Evolutionary conservation across 2,797 vertebrate genomes (phyloP).

Genomic region (Hippoglossus hippoglossus): DNA sequence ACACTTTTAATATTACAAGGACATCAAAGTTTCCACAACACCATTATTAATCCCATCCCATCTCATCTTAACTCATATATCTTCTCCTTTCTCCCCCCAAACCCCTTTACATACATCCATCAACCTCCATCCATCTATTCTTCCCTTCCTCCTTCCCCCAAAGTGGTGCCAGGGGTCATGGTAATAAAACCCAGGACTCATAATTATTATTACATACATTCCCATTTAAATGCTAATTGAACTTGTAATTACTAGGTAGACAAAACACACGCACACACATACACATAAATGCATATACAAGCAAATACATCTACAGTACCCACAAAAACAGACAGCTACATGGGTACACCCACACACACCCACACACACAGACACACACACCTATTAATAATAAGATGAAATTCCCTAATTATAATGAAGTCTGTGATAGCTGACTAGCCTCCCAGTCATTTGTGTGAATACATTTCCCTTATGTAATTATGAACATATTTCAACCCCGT

Average conservation of each 20-base stretch:
- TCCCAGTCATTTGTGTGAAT: constrained; percentile 71
- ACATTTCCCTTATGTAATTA: constrained; percentile 77
- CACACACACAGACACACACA: constrained; percentile 27
- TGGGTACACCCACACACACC: constrained; percentile 1
- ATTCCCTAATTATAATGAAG: constrained; percentile 72
- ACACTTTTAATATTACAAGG: constrained; percentile 26
- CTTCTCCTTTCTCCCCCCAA: constrained; percentile 21
- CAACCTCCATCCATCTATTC: constrained; percentile 43
- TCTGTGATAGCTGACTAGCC: constrained; percentile 66
- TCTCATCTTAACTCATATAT: constrained; percentile 42
- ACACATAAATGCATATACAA: constrained; percentile 16
- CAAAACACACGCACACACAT: constrained; percentile 33
- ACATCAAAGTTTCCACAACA: constrained; percentile 23
- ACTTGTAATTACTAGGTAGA: constrained; percentile 64
- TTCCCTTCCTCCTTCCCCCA: constrained; percentile 38
- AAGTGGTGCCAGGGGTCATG: constrained; percentile 63
- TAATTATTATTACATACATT: constrained; percentile 73
- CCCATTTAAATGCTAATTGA: constrained; percentile 73
- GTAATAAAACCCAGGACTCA: constrained; percentile 59
- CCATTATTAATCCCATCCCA: constrained; percentile 46
- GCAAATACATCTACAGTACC: constrained; percentile 17
- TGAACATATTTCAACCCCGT: constrained; percentile 70
- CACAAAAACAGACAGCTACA: constrained; percentile 7
- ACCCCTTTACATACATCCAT: constrained; percentile 48
- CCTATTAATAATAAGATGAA: constrained; percentile 70